Evolutionary conservation across 2,888 invertebrate genomes (phyloP).

Genomic region (Phengaris alcon): DNA sequence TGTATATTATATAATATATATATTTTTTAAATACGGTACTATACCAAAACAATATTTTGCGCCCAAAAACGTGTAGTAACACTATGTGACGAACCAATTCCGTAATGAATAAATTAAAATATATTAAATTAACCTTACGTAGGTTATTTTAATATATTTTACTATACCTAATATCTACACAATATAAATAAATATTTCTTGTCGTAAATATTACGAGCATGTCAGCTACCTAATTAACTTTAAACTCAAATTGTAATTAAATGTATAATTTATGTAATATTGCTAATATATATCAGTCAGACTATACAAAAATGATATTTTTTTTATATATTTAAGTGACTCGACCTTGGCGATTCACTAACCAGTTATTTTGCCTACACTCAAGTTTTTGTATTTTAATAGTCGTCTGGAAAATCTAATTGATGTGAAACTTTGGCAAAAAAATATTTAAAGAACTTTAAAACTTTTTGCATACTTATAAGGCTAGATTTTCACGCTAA

Average conservation of each 20-base stretch:
- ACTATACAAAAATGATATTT: not conserved
- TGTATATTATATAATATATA: no score
- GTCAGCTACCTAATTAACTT: not conserved
- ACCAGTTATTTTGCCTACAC: not conserved
- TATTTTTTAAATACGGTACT: no score
- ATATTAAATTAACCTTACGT: no score
- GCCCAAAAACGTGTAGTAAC: no score
- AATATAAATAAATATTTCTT: not conserved
- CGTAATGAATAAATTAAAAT: no score
- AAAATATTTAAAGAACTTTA: no score
- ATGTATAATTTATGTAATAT: not conserved
- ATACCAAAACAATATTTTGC: no score
- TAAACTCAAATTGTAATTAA: not conserved
- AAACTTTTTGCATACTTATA: no score
- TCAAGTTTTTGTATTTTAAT: slow-evolving; percentile 2
- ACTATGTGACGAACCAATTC: no score
- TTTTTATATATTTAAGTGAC: not conserved
- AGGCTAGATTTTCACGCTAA: no score
- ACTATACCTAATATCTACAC: not conserved
- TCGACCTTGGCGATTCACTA: not conserved
- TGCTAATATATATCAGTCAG: not conserved
- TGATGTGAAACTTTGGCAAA: not conserved
- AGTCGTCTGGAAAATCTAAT: slow-evolving; percentile 8
- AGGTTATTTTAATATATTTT: no score
- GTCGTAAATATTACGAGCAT: not conserved